Percentiles rank a stretch among this genome's conserved stretches.
These are phyloP conservation scores for Nephrotoma guestfalica DNA, from an alignment of 2,888 invertebrate genomes.

Conservation along the genomic window DNA sequence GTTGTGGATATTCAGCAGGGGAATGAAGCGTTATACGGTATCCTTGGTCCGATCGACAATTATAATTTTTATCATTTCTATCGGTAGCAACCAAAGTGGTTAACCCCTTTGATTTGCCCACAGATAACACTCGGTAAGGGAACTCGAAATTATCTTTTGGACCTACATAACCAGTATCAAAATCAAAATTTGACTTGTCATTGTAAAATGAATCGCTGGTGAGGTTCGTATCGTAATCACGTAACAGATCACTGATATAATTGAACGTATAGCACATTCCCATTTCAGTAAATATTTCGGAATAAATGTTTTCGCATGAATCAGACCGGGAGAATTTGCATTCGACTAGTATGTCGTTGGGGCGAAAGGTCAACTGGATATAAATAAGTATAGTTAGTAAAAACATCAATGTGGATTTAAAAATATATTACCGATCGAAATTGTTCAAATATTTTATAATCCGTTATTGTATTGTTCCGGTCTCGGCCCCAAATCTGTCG, in stretches of 20 bases:
- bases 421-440: neutral
- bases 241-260: neutral
- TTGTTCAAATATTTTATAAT: neutral
- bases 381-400: neutral
- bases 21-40: neutral
- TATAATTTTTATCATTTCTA: neutral
- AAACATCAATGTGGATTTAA: too few species aligned
- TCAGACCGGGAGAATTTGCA: neutral
- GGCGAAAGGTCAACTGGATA: neutral
- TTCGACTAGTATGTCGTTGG: neutral
- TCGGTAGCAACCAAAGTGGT: neutral
- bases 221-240: neutral
- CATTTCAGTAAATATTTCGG: neutral
- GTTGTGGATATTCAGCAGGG: neutral
- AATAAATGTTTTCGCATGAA: neutral
- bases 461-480: neutral
- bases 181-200: neutral
- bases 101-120: neutral
- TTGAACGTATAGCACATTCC: neutral
- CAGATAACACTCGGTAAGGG: neutral
- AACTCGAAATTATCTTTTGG: neutral
- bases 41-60: neutral
- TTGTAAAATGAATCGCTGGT: neutral
- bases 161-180: neutral
- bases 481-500: neutral